Evolutionary conservation across 2,888 invertebrate genomes (phyloP).

Genomic region (Asteroscopus sphinx): DNA sequence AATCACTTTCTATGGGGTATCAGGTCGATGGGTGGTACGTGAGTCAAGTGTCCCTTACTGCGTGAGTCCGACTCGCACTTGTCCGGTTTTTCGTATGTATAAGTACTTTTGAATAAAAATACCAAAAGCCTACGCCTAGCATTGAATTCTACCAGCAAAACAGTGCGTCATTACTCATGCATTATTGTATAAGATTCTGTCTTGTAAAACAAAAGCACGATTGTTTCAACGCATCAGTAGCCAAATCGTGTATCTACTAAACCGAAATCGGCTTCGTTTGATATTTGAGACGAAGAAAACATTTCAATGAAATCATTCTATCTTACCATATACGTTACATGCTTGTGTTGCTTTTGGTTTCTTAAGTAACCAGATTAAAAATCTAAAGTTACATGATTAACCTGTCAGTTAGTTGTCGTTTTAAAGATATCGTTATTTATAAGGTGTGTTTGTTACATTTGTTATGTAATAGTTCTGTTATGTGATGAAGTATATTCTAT

Average conservation of each 20-base stretch:
- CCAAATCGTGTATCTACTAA: slow-evolving; percentile 15
- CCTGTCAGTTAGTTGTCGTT: slow-evolving; percentile 50
- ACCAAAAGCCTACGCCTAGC: slow-evolving; percentile 4
- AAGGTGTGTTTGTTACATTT: slow-evolving; percentile 27
- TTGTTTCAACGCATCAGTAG: slow-evolving; percentile 22
- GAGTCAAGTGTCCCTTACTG: no score
- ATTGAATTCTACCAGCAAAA: not conserved
- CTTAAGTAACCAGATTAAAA: slow-evolving; percentile 51
- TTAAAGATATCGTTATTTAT: slow-evolving; percentile 39
- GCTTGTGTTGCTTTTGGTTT: slow-evolving; percentile 42
- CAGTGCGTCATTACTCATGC: not conserved
- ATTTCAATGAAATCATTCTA: slow-evolving; percentile 50
- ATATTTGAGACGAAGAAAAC: slow-evolving; percentile 46
- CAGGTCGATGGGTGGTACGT: no score
- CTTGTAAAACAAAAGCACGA: slow-evolving; percentile 14
- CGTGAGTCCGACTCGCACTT: no score
- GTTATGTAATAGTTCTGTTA: slow-evolving; percentile 22
- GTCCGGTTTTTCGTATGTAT: no score
- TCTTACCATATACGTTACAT: slow-evolving; percentile 46
- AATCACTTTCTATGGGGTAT: no score
- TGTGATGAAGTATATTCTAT: no score
- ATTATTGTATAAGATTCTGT: not conserved
- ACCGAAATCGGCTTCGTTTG: slow-evolving; percentile 46
- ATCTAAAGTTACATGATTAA: slow-evolving; percentile 44
- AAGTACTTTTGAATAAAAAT: not conserved